These are phyloP conservation scores for Danio aesculapii DNA, from an alignment of 2,797 vertebrate species.

Conservation along the genomic window DNA sequence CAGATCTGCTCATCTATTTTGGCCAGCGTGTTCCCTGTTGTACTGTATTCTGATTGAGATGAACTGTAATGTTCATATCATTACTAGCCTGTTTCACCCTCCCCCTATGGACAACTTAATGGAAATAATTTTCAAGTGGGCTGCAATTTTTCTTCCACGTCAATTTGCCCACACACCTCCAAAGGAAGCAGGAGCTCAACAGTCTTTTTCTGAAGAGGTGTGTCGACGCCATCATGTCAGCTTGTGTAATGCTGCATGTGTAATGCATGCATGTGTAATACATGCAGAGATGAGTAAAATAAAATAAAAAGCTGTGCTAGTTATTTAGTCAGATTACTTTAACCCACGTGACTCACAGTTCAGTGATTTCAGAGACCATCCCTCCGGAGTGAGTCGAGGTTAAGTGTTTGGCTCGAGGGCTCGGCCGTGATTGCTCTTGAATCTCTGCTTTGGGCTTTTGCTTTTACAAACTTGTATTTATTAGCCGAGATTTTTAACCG, in stretches of 20 bases:
- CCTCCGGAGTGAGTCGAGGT: background rate
- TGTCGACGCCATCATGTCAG: background rate
- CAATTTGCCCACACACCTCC: conserved; percentile 37
- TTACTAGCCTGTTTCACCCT: conserved; percentile 36
- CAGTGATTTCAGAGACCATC: background rate
- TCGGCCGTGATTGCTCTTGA: conserved; percentile 6
- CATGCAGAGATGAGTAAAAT: background rate
- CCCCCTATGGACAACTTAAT: conserved; percentile 19
- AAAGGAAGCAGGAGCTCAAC: conserved; percentile 12
- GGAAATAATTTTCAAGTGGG: conserved; percentile 37
- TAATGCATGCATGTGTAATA: background rate
- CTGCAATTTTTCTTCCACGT: conserved; percentile 39
- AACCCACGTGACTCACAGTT: background rate
- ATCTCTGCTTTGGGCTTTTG: conserved; percentile 3
- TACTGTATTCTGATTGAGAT: conserved; percentile 32
- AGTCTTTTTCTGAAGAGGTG: background rate
- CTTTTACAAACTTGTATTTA: conserved; percentile 8
- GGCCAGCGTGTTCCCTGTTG: background rate
- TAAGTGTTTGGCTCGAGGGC: conserved; percentile 27
- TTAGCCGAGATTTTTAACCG: background rate
- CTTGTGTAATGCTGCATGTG: background rate
- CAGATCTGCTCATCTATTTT: conserved; percentile 13
- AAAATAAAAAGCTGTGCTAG: background rate
- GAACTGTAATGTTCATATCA: conserved; percentile 37
- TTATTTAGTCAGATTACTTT: background rate